Percentiles rank a stretch among this genome's conserved stretches.
Conservation (phyloP, 2,888 invertebrate genomes). For the Rotaria macrura region DNA sequence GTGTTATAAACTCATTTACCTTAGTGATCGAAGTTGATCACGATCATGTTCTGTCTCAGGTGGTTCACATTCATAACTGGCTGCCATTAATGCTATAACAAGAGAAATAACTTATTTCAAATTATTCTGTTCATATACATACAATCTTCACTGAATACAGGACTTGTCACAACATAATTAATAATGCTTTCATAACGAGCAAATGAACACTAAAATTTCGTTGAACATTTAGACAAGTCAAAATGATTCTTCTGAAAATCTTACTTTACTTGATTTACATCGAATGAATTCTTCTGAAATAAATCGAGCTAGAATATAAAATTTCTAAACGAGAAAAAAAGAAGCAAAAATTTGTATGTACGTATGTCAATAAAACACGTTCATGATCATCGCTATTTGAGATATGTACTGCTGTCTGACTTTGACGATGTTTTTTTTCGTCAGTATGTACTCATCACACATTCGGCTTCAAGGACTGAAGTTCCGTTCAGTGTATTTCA, state of each 20-base stretch:
- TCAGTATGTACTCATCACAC: no score
- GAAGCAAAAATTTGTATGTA: no score
- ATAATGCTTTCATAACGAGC: conserved; percentile 11
- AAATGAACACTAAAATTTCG: neutral
- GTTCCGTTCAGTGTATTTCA: no score
- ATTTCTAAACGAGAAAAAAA: neutral
- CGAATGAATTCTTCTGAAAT: neutral
- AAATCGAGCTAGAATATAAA: neutral
- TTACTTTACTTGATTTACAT: conserved; percentile 15
- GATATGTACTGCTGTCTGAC: no score
- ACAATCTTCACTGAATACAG: conserved; percentile 19
- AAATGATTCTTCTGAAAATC: neutral
- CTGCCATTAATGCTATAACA: neutral
- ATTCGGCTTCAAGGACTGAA: no score
- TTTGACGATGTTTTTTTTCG: no score
- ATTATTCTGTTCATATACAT: neutral
- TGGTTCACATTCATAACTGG: conserved; percentile 17
- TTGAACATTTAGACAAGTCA: no score
- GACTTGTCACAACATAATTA: conserved; percentile 17
- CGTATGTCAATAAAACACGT: no score
- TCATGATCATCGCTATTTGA: no score
- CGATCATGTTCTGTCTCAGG: neutral
- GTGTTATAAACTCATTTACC: neutral
- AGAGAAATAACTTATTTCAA: neutral
- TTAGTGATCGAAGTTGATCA: neutral